Base-by-base conservation (phyloP, 2,113 vertebrate species). In the Centropus unirufus region DNA sequence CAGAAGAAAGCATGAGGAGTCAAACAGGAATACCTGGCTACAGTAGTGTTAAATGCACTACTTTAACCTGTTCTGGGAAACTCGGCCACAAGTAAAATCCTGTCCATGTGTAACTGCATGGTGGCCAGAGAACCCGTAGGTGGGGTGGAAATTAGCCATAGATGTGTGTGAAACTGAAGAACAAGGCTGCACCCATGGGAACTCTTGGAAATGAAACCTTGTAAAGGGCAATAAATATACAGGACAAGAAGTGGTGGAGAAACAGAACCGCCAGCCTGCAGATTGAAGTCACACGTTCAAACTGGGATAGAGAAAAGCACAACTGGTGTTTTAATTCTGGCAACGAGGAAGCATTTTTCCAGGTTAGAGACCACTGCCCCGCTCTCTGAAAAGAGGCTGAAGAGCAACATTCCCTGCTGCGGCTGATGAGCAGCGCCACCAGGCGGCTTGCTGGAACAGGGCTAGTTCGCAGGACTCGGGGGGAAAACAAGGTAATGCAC, bases 361-460 rank as follows among this genome's bases (percentile, higher is more conserved):
- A 83, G 66, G 27, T 61, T 83, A 62, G 57, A 93, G 64, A 78
- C 26, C 39, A 5, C 34, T 54, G 66, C 18, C 58, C n/a, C 52
- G 36, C 42, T 54, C 63, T 61, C 22, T 12, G 44, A 46, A 42
- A 73, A 7, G 49, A 66, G 51, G 49, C 23, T 0, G 14, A 39
- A 36, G 40, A 84, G 83, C 73, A 81, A 10, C 15, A 3, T 32
- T 85, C 14, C 49, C 68, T 63, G 81, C 58, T 93, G 88, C 79
- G 46, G 95, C 80, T 93, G 93, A 88, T 87, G 44, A 94, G 96
- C 85, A 95, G 83, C 93, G 95, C 96, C 96, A 89, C 90, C 95
- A 96, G 93, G 92, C 20, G 95, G 94, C 73, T 64, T 1, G 27
- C 83, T 94, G 92, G 92, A 94, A 92, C 52, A 81, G 34, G 1